Evolutionary conservation across 2,113 vertebrate genomes (phyloP).

Genomic region (Hucho hucho): DNA sequence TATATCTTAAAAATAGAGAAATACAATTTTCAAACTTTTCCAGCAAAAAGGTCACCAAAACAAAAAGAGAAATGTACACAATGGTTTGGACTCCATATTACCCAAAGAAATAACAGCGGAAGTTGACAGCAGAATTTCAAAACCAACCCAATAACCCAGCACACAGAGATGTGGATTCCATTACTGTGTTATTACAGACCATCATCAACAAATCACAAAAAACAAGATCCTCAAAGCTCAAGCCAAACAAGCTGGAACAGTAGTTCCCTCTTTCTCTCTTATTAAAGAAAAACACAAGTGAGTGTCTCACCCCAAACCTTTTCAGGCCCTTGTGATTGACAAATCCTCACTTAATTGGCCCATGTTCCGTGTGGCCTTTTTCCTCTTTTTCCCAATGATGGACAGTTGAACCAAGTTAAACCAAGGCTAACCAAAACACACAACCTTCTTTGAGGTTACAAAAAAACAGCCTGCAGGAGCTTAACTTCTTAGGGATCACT

Average conservation of each 20-base stretch:
- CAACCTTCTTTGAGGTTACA: too few relatives aligned
- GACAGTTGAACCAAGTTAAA: constrained; percentile 3
- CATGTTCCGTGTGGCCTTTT: constrained; percentile 36
- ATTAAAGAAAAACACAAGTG: constrained; percentile 55
- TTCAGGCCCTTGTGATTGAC: constrained; percentile 40
- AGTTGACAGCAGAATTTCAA: constrained; percentile 14
- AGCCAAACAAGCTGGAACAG: constrained; percentile 51
- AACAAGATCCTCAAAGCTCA: constrained; percentile 45
- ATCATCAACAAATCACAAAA: constrained; percentile 56
- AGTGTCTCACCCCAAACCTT: constrained; percentile 51
- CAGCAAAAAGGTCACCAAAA: neutral
- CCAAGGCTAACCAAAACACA: neutral
- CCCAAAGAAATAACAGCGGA: neutral
- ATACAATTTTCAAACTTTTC: neutral
- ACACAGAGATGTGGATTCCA: constrained; percentile 28
- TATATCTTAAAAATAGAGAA: neutral
- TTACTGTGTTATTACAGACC: constrained; percentile 34
- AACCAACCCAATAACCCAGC: constrained; percentile 37
- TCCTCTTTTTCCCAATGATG: constrained; percentile 19
- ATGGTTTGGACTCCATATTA: neutral
- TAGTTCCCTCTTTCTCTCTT: constrained; percentile 38
- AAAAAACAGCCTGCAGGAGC: neutral
- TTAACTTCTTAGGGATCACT: too few relatives aligned
- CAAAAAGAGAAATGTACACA: constrained; percentile 9
- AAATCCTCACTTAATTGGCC: constrained; percentile 45